A percentile compares a stretch with the other conserved stretches of the same genome.
phyloP scores from a whole-genome alignment of 2,113 vertebrate species.

The Psittacus erithacus region DNA sequence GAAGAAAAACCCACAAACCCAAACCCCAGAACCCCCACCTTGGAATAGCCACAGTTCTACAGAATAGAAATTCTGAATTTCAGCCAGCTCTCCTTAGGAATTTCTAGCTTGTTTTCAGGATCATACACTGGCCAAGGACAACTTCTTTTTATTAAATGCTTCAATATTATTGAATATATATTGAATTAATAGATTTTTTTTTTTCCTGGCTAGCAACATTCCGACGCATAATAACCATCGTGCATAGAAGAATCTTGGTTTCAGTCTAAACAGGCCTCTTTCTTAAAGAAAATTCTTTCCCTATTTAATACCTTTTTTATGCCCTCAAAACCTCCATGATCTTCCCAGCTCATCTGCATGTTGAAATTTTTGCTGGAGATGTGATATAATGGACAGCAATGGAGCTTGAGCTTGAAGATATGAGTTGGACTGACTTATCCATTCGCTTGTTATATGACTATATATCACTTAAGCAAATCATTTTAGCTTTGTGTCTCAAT shows the following conservation, averaged over 20 bases:
- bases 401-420: not conserved
- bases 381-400: not conserved
- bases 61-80: not conserved
- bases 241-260: not conserved
- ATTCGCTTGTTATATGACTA: not conserved
- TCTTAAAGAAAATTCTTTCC: not conserved
- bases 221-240: not conserved
- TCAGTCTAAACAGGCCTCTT: not conserved
- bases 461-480: not conserved
- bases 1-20: not conserved
- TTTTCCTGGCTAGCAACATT: conserved; percentile 6
- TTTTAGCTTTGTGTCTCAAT: not conserved
- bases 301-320: not conserved
- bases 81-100: not conserved
- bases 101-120: conserved; percentile 7
- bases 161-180: not conserved
- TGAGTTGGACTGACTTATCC: not conserved
- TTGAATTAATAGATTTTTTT: not conserved
- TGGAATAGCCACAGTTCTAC: not conserved
- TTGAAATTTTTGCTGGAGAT: not conserved
- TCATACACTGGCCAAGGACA: not conserved
- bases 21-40: not conserved
- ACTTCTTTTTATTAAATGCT: not conserved
- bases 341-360: not conserved
- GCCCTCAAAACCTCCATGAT: not conserved